Base-by-base conservation (phyloP, 2,797 vertebrate species). In the Triplophysa yarkandensis region DNA sequence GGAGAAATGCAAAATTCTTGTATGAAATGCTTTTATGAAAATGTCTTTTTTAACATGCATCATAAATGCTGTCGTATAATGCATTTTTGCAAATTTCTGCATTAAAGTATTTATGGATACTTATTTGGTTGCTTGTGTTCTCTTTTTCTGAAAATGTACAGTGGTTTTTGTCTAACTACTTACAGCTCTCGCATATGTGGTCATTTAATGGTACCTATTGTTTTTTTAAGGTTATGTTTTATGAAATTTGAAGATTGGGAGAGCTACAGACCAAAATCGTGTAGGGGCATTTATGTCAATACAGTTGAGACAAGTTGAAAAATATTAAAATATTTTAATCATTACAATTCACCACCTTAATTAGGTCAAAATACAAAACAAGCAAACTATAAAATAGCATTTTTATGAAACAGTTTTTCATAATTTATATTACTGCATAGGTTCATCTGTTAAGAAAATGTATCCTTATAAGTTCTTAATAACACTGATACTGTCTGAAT, bases 91-190 rank as follows among this genome's bases (percentile, higher is more conserved):
- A 64, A 25, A 36, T 63, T 71, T 73, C 41, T 60, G 72, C 68
- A 80, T 76, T 78, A 82, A 82, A 82, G 36, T 50, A 57, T 70
- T 77, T 71, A 71, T 71, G 75, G 16, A 77, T 58, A 55, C 10
- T 27, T 17, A 58, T 30, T 36, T 58, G 17, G 41, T 16, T 13
- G 23, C 41, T 44, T 23, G 25, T 50, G n/a, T 50, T 50, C 1
- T 17, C 11, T 55, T 28, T 4, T 58, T 21, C 17, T 50, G 3
- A 19, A n/a, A 48, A 48, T 19, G 1, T 19, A 48, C 44, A 17
- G 19, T 6, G 17, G 44, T 46, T 46, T 7, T 2, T 4, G 6
- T 5, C 17, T 1, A 44, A 44, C n/a, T 46, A 7, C 17, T 2
- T 13, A 39, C 13, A 39, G 34, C 1, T 36, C 34, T 36, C 10